Evolutionary conservation across 1,140 invertebrate genomes (phyloP).

Genomic region (Wiebesia pumilae): DNA sequence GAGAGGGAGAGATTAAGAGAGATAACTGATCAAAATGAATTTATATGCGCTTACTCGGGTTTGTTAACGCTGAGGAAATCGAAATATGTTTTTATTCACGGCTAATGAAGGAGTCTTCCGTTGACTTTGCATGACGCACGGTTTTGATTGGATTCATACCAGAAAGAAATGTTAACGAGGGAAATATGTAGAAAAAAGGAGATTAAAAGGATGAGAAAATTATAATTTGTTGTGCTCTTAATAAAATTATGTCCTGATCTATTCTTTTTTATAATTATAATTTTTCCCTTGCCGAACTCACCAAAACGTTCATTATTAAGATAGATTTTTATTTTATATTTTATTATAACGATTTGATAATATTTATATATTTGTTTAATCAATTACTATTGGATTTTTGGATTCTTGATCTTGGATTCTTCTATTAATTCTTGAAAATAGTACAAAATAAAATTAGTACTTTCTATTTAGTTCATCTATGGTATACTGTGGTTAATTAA

Average conservation of each 20-base stretch:
- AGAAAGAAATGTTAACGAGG: background rate
- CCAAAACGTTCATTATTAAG: too few relatives aligned
- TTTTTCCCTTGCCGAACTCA: background rate
- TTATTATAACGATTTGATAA: too few relatives aligned
- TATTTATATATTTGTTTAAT: too few relatives aligned
- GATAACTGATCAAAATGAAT: conserved; percentile 38
- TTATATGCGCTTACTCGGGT: conserved; percentile 28
- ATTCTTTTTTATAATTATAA: background rate
- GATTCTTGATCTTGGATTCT: too few relatives aligned
- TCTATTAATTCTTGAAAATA: too few relatives aligned
- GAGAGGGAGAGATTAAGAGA: conserved; percentile 1
- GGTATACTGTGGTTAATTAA: too few relatives aligned
- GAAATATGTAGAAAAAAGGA: background rate
- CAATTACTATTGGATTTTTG: too few relatives aligned
- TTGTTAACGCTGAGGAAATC: conserved; percentile 50
- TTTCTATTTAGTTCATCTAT: too few relatives aligned
- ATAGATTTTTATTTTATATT: too few relatives aligned
- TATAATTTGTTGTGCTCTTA: background rate
- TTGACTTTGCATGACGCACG: conserved; percentile 30
- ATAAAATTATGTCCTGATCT: background rate
- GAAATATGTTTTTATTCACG: conserved; percentile 52
- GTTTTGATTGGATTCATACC: conserved; percentile 32
- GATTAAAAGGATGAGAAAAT: background rate
- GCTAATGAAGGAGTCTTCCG: conserved; percentile 41
- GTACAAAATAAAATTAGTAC: too few relatives aligned